Conservation (phyloP, 2,888 invertebrate genomes). For the Lasioglossum leucozonium region DNA sequence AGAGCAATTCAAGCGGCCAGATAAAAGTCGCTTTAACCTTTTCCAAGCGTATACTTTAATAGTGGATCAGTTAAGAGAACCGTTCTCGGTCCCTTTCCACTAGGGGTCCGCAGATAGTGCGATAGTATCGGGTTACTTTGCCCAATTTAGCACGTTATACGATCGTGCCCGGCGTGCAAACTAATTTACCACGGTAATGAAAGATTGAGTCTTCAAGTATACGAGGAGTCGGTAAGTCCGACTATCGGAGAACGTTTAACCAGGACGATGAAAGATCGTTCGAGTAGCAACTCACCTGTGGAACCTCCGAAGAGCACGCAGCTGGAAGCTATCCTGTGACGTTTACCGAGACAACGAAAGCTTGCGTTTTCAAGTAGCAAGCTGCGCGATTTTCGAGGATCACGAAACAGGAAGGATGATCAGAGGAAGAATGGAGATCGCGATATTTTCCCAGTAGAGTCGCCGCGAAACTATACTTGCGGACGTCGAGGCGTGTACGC, state of each 20-base stretch:
- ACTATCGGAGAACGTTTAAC: neutral
- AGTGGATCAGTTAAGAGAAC: constrained; percentile 14
- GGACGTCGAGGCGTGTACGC: constrained; percentile 37
- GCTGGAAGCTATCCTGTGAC: too few species aligned
- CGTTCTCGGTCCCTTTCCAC: neutral
- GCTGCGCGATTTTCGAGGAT: neutral
- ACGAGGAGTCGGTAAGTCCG: too few species aligned
- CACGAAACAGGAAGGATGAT: neutral
- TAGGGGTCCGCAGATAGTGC: neutral
- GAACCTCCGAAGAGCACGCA: too few species aligned
- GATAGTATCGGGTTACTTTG: neutral
- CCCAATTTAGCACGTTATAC: neutral
- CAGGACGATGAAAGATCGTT: neutral
- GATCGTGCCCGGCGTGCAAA: neutral
- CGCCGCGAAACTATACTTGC: constrained; percentile 26
- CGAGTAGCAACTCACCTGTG: neutral
- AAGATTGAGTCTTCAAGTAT: constrained; percentile 14
- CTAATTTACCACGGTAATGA: neutral
- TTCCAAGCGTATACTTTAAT: neutral
- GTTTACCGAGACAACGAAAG: neutral
- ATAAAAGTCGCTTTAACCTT: neutral
- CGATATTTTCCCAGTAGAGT: neutral
- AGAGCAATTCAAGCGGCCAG: neutral
- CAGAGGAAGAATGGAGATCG: neutral
- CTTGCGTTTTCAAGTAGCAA: constrained; percentile 26